phyloP scores from a whole-genome alignment of 2,888 invertebrate genomes.

The Eumerus sabulonum region DNA sequence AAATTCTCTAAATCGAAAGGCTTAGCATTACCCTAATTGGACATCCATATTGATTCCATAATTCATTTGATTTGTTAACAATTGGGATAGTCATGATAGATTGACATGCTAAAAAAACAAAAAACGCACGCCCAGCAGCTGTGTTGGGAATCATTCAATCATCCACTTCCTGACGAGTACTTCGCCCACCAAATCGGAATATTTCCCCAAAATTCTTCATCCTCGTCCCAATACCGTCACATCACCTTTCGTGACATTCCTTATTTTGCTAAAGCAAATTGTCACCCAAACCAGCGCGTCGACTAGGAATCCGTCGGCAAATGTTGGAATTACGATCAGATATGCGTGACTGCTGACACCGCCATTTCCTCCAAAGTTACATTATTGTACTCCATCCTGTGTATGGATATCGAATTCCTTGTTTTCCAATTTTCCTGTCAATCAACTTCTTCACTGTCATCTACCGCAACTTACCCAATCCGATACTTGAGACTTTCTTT shows the following conservation, averaged over 20 bases:
- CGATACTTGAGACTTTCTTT: too few species aligned
- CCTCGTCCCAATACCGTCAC: conserved; percentile 1
- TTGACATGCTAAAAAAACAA: too few species aligned
- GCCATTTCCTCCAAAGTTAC: conserved; percentile 28
- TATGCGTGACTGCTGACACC: conserved; percentile 54
- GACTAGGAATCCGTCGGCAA: conserved; percentile 22
- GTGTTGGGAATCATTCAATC: too few species aligned
- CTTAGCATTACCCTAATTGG: too few species aligned
- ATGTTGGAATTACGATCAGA: conserved; percentile 57
- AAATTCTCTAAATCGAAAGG: too few species aligned
- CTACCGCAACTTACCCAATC: neutral
- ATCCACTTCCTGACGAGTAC: neutral
- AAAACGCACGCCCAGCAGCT: too few species aligned
- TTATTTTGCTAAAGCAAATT: conserved; percentile 30
- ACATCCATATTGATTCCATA: too few species aligned
- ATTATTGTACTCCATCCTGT: conserved; percentile 27
- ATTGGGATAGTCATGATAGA: too few species aligned
- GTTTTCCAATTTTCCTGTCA: conserved; percentile 68
- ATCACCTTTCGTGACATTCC: conserved; percentile 22
- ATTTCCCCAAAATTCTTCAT: neutral
- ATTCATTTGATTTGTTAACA: too few species aligned
- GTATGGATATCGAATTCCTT: conserved; percentile 48
- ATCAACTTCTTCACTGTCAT: conserved; percentile 60
- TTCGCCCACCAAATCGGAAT: too few species aligned
- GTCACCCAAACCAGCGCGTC: conserved; percentile 2